A percentile compares a stretch with the other conserved stretches of the same genome.
These are phyloP conservation scores for Benthosema pterotum DNA, from an alignment of 2,797 vertebrate genomes.

Conservation along the genomic window DNA sequence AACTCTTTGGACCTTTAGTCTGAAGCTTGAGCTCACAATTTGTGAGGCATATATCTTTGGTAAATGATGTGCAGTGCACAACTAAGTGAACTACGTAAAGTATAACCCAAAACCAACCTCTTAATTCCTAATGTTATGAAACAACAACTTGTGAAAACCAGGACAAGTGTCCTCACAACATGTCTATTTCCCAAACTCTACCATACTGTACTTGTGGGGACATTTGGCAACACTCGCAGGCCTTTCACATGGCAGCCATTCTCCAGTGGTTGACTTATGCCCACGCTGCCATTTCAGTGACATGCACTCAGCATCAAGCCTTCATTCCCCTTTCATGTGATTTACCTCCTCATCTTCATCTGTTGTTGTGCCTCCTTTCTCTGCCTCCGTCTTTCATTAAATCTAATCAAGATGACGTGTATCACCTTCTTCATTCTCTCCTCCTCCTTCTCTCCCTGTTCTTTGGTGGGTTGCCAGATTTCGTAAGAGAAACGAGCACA, in stretches of 20 bases:
- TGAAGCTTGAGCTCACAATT: no score
- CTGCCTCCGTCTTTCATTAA: conserved; percentile 61
- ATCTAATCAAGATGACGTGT: conserved; percentile 73
- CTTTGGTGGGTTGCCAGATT: conserved; percentile 5
- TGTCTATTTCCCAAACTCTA: no score
- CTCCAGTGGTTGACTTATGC: conserved; percentile 66
- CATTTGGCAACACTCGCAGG: background rate
- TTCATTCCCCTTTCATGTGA: conserved; percentile 57
- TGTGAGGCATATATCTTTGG: no score
- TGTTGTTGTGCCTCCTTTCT: conserved; percentile 14
- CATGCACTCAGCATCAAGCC: conserved; percentile 77
- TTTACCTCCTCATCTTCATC: conserved; percentile 6
- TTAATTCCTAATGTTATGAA: no score
- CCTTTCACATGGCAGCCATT: conserved; percentile 37
- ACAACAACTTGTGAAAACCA: no score
- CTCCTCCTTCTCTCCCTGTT: conserved; percentile 49
- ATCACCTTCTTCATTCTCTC: conserved; percentile 76
- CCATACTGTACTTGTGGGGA: no score
- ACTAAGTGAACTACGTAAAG: no score
- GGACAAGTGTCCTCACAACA: no score
- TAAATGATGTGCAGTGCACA: no score
- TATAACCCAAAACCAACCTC: no score
- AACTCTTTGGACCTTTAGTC: no score
- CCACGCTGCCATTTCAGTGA: conserved; percentile 69
- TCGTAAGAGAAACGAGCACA: no score